Evolutionary conservation across 1,140 invertebrate species (phyloP).

Genomic region (Drosophila micromelanica): DNA sequence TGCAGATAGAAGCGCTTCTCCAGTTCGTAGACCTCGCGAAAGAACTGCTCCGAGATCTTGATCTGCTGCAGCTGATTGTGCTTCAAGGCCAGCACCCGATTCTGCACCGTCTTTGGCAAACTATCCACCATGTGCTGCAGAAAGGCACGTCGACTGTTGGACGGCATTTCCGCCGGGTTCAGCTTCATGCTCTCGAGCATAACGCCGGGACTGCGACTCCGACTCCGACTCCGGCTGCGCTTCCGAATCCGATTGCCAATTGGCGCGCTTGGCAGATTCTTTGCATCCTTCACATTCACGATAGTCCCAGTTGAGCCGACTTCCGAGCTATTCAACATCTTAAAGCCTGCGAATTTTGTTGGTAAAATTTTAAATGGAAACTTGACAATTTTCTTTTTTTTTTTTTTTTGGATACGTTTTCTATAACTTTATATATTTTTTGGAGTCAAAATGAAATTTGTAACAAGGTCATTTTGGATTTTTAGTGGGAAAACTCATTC

Average conservation of each 20-base stretch:
- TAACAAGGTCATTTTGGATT: neutral
- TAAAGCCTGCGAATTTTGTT: slow-evolving; percentile 13
- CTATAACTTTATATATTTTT: neutral
- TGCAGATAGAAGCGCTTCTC: slow-evolving; percentile 95
- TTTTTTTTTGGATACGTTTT: neutral
- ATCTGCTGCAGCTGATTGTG: slow-evolving; percentile 94
- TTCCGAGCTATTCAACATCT: slow-evolving; percentile 25
- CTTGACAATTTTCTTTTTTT: slow-evolving; percentile 14
- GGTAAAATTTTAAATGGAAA: slow-evolving; percentile 12
- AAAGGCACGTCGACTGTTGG: slow-evolving; percentile 48
- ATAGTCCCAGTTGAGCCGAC: slow-evolving; percentile 30
- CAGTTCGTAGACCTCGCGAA: slow-evolving; percentile 95
- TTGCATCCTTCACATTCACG: slow-evolving; percentile 3
- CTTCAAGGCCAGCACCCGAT: slow-evolving; percentile 95
- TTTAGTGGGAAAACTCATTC: no score
- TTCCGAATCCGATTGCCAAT: slow-evolving; percentile 9
- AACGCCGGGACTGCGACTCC: slow-evolving; percentile 20
- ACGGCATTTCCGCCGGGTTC: slow-evolving; percentile 59
- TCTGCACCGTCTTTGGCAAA: slow-evolving; percentile 91
- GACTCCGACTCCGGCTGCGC: slow-evolving; percentile 7
- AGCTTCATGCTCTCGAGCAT: slow-evolving; percentile 17
- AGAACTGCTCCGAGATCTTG: slow-evolving; percentile 96
- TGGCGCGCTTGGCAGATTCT: neutral
- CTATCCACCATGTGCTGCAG: slow-evolving; percentile 82
- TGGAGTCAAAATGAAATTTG: slow-evolving; percentile 1